Percentiles rank a stretch among this genome's conserved stretches.
Evolutionary conservation across 2,888 invertebrate genomes (phyloP).

Genomic region (Alsophila aescularia): DNA sequence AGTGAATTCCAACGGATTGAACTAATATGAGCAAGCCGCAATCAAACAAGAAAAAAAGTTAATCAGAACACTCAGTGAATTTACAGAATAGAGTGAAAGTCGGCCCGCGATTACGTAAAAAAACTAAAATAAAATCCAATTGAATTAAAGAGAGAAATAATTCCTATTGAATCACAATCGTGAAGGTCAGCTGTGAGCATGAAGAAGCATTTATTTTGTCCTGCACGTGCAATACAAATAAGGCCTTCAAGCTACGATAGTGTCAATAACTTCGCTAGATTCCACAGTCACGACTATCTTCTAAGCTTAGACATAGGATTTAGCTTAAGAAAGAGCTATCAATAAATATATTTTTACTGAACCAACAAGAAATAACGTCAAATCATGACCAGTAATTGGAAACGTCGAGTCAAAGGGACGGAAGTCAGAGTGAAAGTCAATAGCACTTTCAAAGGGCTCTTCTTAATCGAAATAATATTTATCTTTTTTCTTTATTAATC

Average conservation of each 20-base stretch:
- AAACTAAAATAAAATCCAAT: constrained; percentile 48
- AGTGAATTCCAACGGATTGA: constrained; percentile 45
- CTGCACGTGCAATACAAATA: constrained; percentile 30
- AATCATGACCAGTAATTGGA: constrained; percentile 36
- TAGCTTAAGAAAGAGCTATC: background rate
- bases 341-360: background rate
- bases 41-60: constrained; percentile 47
- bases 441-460: constrained; percentile 21
- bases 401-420: constrained; percentile 24
- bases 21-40: constrained; percentile 37
- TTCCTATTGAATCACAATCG: constrained; percentile 47
- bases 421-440: constrained; percentile 29
- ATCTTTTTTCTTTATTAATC: constrained; percentile 5
- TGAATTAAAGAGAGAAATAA: constrained; percentile 46
- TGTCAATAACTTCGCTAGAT: constrained; percentile 11
- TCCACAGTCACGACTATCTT: constrained; percentile 12
- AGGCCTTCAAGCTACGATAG: constrained; percentile 16
- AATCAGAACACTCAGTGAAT: constrained; percentile 60
- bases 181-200: constrained; percentile 56
- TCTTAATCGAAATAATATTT: background rate
- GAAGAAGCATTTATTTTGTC: constrained; percentile 33
- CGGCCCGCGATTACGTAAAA: constrained; percentile 51
- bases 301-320: background rate
- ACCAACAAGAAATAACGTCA: constrained; percentile 18
- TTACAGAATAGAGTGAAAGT: constrained; percentile 71